Evolutionary conservation across 2,888 invertebrate species (phyloP), one percentile per base, ranked within the genome.

Genomic region (Acrobasis consociella): DNA sequence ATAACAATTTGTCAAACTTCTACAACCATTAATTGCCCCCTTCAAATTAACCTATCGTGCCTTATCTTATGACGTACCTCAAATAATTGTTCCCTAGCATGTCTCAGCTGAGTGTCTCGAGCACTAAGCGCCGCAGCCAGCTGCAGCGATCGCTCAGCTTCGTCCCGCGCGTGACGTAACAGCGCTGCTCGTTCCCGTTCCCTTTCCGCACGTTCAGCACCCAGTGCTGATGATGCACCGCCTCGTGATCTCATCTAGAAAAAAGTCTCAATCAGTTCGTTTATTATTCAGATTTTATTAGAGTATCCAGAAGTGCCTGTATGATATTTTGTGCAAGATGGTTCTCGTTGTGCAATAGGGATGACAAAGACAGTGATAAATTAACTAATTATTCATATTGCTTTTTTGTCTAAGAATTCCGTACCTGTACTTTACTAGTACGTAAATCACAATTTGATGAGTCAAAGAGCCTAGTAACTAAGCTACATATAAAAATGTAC

Each of bases 111-210:
- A 66, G 97, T 94, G 79, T 98, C 98, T 73, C 97, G 95, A 51
- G 96, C 95, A 77, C 97, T 97, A 31, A 98, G 94, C 75, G 97
- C 97, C 10, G 97, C 96, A 9, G 97, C 97, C 52, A 98, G 93
- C 64, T 96, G 95, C 66, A 98, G 93, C 31, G 97, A 96, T 65
- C 97, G 93, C 83, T 98, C 98, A 0, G 98, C 97, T 77, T 98
- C 97, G 78, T 98, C 98, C 50, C 97, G 93, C 0, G 98, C 98
- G 80, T 97, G 97, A 73, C 97, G 95, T 62, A 98, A 87, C 64
- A 98, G 91, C 69, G 97, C 97, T 94, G 97, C 97, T 61, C 98
- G 95, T 85, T 98, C 98, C 13, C 97, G 93, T 81, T 98, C 98
- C 1, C 97, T 93, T 77, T 97, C 97, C 11, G 94, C 94, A 69